These are phyloP conservation scores for Parnassius orleans DNA, from an alignment of 2,888 invertebrate genomes.

Conservation along the genomic window DNA sequence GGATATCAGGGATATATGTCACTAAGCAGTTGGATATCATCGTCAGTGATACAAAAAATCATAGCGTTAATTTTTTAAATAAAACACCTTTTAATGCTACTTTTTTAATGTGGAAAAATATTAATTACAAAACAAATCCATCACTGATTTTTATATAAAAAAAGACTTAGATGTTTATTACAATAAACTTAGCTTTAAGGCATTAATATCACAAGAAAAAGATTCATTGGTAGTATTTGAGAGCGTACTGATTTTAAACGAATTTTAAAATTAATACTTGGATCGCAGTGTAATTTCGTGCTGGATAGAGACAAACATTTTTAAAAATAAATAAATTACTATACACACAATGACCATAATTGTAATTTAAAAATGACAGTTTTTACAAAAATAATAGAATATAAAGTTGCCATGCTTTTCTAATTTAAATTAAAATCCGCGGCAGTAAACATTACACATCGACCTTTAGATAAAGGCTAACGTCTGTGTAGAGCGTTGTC, in stretches of 20 bases:
- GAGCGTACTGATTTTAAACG: not conserved
- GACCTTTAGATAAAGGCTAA: no score
- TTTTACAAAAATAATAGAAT: no score
- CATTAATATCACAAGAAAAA: conserved; percentile 15
- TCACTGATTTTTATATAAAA: conserved; percentile 38
- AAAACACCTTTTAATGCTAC: conserved; percentile 18
- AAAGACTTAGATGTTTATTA: not conserved
- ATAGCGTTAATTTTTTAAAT: conserved; percentile 64
- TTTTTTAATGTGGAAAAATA: conserved; percentile 24
- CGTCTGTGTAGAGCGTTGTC: no score
- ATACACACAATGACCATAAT: no score
- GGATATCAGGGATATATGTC: conserved; percentile 85
- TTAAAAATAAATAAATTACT: no score
- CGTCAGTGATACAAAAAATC: conserved; percentile 82
- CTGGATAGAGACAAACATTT: no score
- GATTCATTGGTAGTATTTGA: not conserved
- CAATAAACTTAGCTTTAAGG: not conserved
- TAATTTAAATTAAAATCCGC: no score
- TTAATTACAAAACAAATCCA: conserved; percentile 24
- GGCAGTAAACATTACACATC: no score
- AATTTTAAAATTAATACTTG: no score
- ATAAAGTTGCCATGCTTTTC: no score
- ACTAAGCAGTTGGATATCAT: conserved; percentile 83
- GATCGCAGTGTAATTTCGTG: not conserved
- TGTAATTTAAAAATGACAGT: no score